A percentile compares a stretch with the other conserved stretches of the same genome.
Evolutionary conservation across 2,113 vertebrate species (phyloP).

Genomic region (Plectropomus leopardus): DNA sequence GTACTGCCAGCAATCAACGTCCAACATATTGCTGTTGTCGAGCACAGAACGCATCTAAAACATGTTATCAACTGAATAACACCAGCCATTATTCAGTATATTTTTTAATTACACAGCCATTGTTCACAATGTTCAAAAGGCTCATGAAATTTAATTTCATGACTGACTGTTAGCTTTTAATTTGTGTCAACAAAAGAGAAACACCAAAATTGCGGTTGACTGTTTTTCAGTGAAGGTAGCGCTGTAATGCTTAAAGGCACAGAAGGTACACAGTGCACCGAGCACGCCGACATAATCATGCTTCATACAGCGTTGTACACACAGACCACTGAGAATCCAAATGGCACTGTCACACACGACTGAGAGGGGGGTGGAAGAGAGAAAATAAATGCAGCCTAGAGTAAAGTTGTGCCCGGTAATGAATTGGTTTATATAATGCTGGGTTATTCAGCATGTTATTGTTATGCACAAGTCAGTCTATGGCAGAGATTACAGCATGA

Average conservation of each 20-base stretch:
- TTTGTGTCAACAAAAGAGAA: background rate
- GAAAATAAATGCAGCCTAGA: conserved; percentile 43
- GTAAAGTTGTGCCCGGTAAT: conserved; percentile 51
- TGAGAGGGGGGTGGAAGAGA: background rate
- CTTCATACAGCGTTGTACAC: conserved; percentile 53
- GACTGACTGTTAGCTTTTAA: background rate
- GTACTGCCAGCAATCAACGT: conserved; percentile 75
- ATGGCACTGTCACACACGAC: conserved; percentile 40
- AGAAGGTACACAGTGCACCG: conserved; percentile 25
- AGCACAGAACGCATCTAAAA: background rate
- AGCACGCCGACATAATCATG: conserved; percentile 37
- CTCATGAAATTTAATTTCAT: conserved; percentile 3
- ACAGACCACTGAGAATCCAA: conserved; percentile 66
- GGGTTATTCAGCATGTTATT: conserved; percentile 29
- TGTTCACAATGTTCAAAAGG: background rate
- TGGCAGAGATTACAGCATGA: background rate
- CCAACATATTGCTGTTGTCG: conserved; percentile 19
- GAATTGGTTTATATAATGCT: conserved; percentile 41
- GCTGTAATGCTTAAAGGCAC: conserved; percentile 32
- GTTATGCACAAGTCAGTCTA: background rate
- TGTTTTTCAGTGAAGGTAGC: background rate
- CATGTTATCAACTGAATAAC: background rate
- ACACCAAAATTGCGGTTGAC: background rate
- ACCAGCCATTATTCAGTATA: background rate
- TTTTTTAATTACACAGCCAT: conserved; percentile 2